A percentile compares a stretch with the other conserved stretches of the same genome.
Conservation (phyloP, 2,888 invertebrate species). For the Torymus auratus region DNA sequence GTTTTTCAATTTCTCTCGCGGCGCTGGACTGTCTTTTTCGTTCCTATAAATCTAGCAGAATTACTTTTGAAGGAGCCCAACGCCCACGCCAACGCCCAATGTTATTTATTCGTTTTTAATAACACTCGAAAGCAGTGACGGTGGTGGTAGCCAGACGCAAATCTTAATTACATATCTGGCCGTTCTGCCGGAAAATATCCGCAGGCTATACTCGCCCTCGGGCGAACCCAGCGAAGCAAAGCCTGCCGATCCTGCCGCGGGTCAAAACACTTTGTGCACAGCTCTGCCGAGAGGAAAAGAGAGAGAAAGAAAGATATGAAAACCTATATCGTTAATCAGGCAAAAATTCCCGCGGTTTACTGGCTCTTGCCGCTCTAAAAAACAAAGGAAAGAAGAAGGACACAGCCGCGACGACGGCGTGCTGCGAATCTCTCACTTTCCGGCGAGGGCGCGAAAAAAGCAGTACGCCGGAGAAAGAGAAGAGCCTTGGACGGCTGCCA, state of each 20-base stretch:
- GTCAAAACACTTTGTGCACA: constrained; percentile 47
- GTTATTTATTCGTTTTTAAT: too few species aligned
- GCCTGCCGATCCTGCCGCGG: background rate
- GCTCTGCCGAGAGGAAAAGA: constrained; percentile 10
- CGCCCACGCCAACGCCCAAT: too few species aligned
- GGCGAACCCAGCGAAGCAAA: too few species aligned
- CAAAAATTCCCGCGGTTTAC: constrained; percentile 71
- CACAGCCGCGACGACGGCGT: background rate
- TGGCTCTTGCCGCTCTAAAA: constrained; percentile 61
- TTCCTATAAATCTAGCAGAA: too few species aligned
- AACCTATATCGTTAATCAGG: constrained; percentile 73
- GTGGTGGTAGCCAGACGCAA: background rate
- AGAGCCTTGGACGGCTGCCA: constrained; percentile 70
- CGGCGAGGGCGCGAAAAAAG: constrained; percentile 6
- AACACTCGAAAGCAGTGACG: too few species aligned
- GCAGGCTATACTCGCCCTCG: background rate
- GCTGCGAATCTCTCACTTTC: too few species aligned
- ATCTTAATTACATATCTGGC: constrained; percentile 1
- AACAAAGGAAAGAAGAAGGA: constrained; percentile 48
- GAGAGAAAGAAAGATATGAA: constrained; percentile 63
- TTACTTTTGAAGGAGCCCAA: too few species aligned
- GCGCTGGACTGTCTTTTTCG: too few species aligned
- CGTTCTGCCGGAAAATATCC: background rate
- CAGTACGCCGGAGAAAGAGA: constrained; percentile 50
- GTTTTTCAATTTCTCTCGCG: too few species aligned